Base-by-base conservation (phyloP, 92 coral and sea anemone species). In the Palythoa grandiflora region DNA sequence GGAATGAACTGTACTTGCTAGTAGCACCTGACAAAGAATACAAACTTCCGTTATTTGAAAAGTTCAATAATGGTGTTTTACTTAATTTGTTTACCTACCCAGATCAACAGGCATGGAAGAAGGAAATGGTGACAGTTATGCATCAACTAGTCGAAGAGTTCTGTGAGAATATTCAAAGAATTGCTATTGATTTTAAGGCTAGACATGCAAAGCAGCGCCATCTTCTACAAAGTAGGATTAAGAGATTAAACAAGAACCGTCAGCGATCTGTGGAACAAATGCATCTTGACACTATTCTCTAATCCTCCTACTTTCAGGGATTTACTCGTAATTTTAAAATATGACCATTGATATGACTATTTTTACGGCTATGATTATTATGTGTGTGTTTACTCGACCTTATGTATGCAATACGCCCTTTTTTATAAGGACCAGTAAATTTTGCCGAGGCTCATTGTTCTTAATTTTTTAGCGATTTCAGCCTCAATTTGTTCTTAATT, bases 201-300 rank as follows among this genome's bases (percentile, higher is more conserved):
- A 71, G 57, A 50, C 86, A 81, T 68, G 61, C 86, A 20, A 81
- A 40, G 47, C 74, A 81, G 47, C 59, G 39, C 1, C 28, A 39
- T 20, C 63, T 81, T 37, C 40, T 81, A 40, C 52, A 20, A 68
- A 40, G 12, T 38, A 66, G 28, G 66, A 36, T 81, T 51, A 47
- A 47, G 40, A 81, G 13, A 81, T 28, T 14, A 54, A n/a, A 81
- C 38, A 44, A 47, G 61, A 81, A 63, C 17, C 63, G 39, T 8
- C 75, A 68, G 48, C 66, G 28, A 19, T 3, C 75, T 12, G 55
- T 63, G 10, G 60, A 38, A 12, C 38, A 17, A 47, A 81, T 57
- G 68, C 12, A 17, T 60, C 83, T 78, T 37, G 17, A 78, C 21
- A 63, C 70, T 7, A 9, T 12, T 15, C 5, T 4, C 5, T 8